A percentile compares a stretch with the other conserved stretches of the same genome.
These are phyloP conservation scores for Cactoblastis cactorum DNA, from an alignment of 2,888 invertebrate species.

Conservation along the genomic window DNA sequence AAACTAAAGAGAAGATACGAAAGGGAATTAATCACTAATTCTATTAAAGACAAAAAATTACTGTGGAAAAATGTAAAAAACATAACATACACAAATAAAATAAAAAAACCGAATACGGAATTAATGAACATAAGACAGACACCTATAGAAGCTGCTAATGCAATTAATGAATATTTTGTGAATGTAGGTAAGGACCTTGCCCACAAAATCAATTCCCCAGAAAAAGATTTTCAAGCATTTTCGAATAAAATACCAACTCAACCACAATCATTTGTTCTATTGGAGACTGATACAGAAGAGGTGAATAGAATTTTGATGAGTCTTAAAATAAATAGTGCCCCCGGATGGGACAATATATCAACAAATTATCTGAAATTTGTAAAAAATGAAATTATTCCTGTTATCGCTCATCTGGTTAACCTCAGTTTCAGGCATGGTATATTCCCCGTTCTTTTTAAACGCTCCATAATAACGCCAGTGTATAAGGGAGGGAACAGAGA, in stretches of 20 bases:
- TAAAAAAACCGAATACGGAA: background rate
- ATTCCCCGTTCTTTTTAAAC: slow-evolving; percentile 1
- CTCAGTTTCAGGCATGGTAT: no score
- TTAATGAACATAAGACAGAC: background rate
- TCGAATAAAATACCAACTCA: background rate
- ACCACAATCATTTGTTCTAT: slow-evolving; percentile 15
- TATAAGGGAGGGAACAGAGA: background rate
- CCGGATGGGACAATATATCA: no score
- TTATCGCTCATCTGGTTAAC: no score
- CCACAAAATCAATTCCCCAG: background rate
- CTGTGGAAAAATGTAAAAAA: background rate
- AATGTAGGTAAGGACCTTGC: background rate
- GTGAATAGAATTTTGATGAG: slow-evolving; percentile 9
- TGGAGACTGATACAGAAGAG: slow-evolving; percentile 15
- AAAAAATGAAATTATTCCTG: slow-evolving; percentile 10
- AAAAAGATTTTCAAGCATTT: background rate
- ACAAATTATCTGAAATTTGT: slow-evolving; percentile 14
- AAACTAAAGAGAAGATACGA: no score
- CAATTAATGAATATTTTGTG: background rate
- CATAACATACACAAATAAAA: no score
- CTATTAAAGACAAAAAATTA: no score
- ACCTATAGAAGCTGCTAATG: background rate
- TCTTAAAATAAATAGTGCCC: slow-evolving; percentile 16
- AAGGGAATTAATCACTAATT: no score
- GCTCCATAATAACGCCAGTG: slow-evolving; percentile 15